Evolutionary conservation across 1,140 invertebrate species (phyloP), one percentile per base, ranked within the genome.

Genomic region (Camponotus floridanus): DNA sequence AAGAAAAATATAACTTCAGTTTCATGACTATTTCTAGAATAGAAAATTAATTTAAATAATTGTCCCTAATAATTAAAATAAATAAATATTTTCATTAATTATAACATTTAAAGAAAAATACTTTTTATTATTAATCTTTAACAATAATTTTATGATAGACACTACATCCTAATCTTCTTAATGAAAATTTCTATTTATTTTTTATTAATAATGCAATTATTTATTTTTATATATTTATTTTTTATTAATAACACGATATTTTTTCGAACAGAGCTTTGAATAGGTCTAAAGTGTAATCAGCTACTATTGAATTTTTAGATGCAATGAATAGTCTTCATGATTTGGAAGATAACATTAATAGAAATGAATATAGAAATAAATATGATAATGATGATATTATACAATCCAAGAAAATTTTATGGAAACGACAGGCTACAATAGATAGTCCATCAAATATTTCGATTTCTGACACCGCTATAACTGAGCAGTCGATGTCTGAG

Each of bases 361-460:
- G 4, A 59, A 3, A 1, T 39, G 3, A 4, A 74, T 59, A 45
- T 6, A 6, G 15, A 74, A 74, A 11, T 21, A 8, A 51, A 71
- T 48, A n/a, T 51, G 18, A 71, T 70, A 2, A 26, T 42, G 3
- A 26, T 68, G 6, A 13, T 36, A 78, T 64, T 64, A 62, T 78
- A 31, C 42, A 78, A 42, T 8, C 26, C 15, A 2, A 64, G 74
- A 11, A 78, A 39, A 9, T 2, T 64, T n/a, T 48, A 5, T 13
- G 11, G 6, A 64, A 18, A n/a, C 59, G 15, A 64, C 39, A 18
- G n/a, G n/a, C n/a, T 48, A 18, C 9, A 45, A n/a, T n/a, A n/a
- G n/a, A 64, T 5, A 18, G 6, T 26, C 8, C 3, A 26, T 64
- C 51, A 33, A 78, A 78, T 48, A 36, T 64, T 48, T 31, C 74